Evolutionary conservation across 2,888 invertebrate genomes (phyloP), one percentile per base, ranked within the genome.

Genomic region (Habroteleia sp.): DNA sequence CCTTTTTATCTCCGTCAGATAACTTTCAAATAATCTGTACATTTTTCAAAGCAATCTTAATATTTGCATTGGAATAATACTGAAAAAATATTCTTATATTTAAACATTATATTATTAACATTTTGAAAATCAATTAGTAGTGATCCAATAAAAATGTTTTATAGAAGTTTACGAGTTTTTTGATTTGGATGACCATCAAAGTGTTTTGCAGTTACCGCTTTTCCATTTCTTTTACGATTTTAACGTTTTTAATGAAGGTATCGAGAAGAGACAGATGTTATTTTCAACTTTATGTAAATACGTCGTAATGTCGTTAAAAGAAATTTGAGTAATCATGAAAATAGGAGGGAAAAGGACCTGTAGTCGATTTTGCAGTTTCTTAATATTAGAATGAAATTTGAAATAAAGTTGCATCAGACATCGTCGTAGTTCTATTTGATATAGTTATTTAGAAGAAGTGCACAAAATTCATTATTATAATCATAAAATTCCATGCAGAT

Each of bases 41-140:
- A 41, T 13, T 42, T 42, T 10, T 7, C 23, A 6, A 17, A 13
- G 42, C 25, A 25, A 13, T 23, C 58, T 58, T 58, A 68, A 50
- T 68, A 42, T 68, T 68, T 50, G 42, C 14, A 50, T 23, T 54
- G 48, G 27, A 58, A 50, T 41, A 56, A 66, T 41, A 42, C 8
- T 29, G 31, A 37, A 27, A 33, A 54, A 44, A 46, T 54, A 48
- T 56, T 66, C 48, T 27, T 46, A 42, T 68, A 42, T 25, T 33
- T 20, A 31, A 31, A 17, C 65, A 6, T 66, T 37, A 42, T 46
- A 46, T 41, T 50, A 58, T 68, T 33, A 29, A 37, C 41, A 44
- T 23, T 37, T 37, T 37, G 60, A 37, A 69, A 60, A 69, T 52
- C 69, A 69, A 56, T 68, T 58, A 68, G 68, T 42, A 16, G 10